A percentile compares a stretch with the other conserved stretches of the same genome.
Evolutionary conservation across 2,797 vertebrate genomes (phyloP).

Genomic region (Denticeps clupeoides): DNA sequence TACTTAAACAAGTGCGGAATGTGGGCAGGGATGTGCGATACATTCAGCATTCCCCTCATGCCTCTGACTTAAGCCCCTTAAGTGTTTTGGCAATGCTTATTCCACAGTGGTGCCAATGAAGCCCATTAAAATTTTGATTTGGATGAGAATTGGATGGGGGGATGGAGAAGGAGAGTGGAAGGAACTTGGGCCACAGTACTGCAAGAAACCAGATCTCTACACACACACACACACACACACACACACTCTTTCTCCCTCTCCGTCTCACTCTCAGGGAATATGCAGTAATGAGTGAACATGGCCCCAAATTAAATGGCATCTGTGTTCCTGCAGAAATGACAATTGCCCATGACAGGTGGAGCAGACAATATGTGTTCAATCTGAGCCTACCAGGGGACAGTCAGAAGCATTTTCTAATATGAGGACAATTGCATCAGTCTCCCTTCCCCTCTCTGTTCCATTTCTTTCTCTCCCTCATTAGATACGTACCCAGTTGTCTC

Average conservation of each 20-base stretch:
- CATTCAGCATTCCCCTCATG: conserved; percentile 66
- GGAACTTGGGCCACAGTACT: no score
- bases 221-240: conserved; percentile 3
- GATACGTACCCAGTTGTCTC: no score
- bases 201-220: no score
- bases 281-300: conserved; percentile 13
- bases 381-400: conserved; percentile 2
- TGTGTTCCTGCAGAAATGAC: conserved; percentile 9
- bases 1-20: conserved; percentile 52
- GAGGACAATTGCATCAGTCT: background rate
- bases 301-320: conserved; percentile 18
- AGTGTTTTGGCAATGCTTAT: conserved; percentile 73
- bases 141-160: conserved; percentile 38
- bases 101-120: conserved; percentile 62
- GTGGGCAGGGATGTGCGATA: conserved; percentile 20
- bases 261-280: background rate
- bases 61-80: conserved; percentile 63
- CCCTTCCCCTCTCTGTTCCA: no score
- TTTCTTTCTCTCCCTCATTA: no score
- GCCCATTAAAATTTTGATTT: conserved; percentile 63
- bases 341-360: conserved; percentile 9
- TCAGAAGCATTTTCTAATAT: background rate
- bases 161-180: conserved; percentile 24
- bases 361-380: conserved; percentile 4
- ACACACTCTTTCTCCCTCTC: background rate